Evolutionary conservation across 2,113 vertebrate species (phyloP), one percentile per base, ranked within the genome.

Genomic region (Erythrocercus mccallii): DNA sequence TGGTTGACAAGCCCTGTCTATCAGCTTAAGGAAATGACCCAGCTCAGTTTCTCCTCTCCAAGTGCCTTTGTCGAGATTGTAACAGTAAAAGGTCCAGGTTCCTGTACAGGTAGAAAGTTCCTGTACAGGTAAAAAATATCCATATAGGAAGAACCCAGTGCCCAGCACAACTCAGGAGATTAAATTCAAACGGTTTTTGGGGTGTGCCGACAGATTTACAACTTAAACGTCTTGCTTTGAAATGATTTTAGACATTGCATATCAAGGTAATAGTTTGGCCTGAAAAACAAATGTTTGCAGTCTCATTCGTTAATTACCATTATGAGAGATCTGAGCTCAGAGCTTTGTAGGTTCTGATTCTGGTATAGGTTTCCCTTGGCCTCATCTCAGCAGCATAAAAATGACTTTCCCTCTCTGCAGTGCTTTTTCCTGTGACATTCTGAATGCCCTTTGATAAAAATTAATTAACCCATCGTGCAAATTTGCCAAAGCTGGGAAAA

Each of bases 231-330:
- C 86, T 68, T 56, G n/a, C 83, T 95, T 92, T 81, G 69, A 90
- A 92, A 74, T 33, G 6, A 38, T 71, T 92, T 96, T 37, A 57
- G 86, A 57, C 31, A 6, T 71, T 88, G 72, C 69, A 12, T 69
- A 65, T 57, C 65, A 57, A 93, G 79, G 82, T 66, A 83, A 56
- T 74, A 23, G 45, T 64, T 88, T 84, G 86, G 82, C 61, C 72
- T 8, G 56, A 50, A 92, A 94, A 97, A 80, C 81, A 92, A 96
- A 89, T 88, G 76, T 93, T 95, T 94, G 85, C 90, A 27, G 60
- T 74, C 35, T 74, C 80, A 4, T 66, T 88, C 51, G 78, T 88
- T 92, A 93, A 90, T 96, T 93, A 38, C 44, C n/a, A 15, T 51
- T 83, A 33, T 11, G 76, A 90, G 80, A 15, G 69, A 68, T 27